These are phyloP conservation scores for Syngnathus scovelli DNA, from an alignment of 2,113 vertebrate species.

Conservation along the genomic window DNA sequence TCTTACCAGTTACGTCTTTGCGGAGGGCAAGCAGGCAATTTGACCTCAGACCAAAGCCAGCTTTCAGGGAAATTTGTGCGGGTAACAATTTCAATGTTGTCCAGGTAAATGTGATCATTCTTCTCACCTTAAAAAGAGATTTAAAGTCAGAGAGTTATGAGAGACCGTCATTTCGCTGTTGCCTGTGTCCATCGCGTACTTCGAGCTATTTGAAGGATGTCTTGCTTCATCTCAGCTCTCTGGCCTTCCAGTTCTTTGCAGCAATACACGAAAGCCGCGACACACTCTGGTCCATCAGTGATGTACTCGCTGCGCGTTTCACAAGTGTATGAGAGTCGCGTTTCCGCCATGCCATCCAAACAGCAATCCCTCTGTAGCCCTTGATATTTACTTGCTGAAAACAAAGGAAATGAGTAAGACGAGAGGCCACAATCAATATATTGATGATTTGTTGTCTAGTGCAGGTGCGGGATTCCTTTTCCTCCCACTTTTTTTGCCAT, in stretches of 20 bases:
- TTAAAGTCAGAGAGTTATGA: background rate
- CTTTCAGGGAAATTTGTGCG: conserved; percentile 64
- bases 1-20: conserved; percentile 38
- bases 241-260: conserved; percentile 56
- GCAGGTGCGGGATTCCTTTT: background rate
- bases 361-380: conserved; percentile 67
- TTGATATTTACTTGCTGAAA: conserved; percentile 65
- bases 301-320: conserved; percentile 67
- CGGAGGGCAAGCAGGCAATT: conserved; percentile 34
- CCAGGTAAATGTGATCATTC: conserved; percentile 41
- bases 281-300: conserved; percentile 55
- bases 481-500: background rate
- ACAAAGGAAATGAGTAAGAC: background rate
- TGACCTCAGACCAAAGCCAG: conserved; percentile 62
- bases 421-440: background rate
- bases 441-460: background rate
- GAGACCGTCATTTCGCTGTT: background rate
- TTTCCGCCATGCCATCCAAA: conserved; percentile 73
- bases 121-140: conserved; percentile 41
- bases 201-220: conserved; percentile 39
- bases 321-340: conserved; percentile 69
- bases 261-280: conserved; percentile 76
- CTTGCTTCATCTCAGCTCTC: conserved; percentile 19
- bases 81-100: conserved; percentile 48
- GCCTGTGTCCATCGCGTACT: conserved; percentile 48